phyloP scores from a whole-genome alignment of 2,888 invertebrate genomes.

The Invenusta paracnida region DNA sequence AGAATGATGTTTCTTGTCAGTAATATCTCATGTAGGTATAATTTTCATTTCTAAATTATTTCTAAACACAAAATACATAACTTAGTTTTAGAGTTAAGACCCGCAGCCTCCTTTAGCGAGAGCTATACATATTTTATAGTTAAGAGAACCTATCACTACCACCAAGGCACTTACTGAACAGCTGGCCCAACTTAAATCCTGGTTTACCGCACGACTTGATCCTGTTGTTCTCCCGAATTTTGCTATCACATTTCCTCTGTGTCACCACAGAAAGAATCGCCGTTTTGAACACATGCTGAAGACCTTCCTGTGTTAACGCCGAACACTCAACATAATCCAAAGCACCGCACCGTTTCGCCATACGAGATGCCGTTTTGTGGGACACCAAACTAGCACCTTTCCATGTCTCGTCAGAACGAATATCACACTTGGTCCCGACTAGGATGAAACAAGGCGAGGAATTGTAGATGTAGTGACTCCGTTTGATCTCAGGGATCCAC shows the following conservation, averaged over 20 bases:
- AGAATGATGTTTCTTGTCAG: too few relatives aligned
- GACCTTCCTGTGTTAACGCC: constrained; percentile 76
- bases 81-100: too few relatives aligned
- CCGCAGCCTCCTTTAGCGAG: too few relatives aligned
- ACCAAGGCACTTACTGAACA: neutral
- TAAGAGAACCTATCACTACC: too few relatives aligned
- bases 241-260: neutral
- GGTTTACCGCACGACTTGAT: too few relatives aligned
- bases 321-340: constrained; percentile 81
- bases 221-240: too few relatives aligned
- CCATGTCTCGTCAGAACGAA: constrained; percentile 62
- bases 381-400: constrained; percentile 46
- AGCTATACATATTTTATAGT: too few relatives aligned
- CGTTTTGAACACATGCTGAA: constrained; percentile 86
- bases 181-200: neutral
- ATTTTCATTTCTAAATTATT: too few relatives aligned
- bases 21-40: too few relatives aligned
- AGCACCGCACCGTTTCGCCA: constrained; percentile 74
- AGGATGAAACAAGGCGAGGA: constrained; percentile 62
- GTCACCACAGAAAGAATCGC: constrained; percentile 65
- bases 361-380: constrained; percentile 66
- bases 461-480: neutral
- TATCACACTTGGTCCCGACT: constrained; percentile 69
- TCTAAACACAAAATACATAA: too few relatives aligned
- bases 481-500: constrained; percentile 75